Conservation (phyloP, 2,113 vertebrate species). For the Chionis minor region DNA sequence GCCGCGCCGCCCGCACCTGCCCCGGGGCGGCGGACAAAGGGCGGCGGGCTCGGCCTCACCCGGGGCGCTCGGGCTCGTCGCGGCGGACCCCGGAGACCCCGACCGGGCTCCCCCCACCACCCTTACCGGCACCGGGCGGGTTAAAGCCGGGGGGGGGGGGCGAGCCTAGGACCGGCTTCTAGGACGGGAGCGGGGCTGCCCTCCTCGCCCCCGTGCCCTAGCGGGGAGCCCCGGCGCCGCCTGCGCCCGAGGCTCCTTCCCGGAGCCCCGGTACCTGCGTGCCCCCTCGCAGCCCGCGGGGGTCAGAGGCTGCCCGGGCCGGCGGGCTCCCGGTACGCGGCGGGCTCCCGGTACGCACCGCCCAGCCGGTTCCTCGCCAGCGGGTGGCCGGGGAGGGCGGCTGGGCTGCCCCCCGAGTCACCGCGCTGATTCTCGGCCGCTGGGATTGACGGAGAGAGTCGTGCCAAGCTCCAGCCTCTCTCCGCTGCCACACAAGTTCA, state of each 20-base stretch:
- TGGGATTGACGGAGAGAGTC: not conserved
- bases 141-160: not conserved
- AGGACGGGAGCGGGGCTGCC: not conserved
- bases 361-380: not conserved
- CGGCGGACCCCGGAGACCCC: not conserved
- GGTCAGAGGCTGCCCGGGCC: not conserved
- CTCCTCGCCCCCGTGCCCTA: not conserved
- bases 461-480: not conserved
- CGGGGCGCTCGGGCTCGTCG: not conserved
- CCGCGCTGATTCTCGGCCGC: not conserved
- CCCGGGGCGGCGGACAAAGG: not conserved
- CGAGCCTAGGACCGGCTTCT: not conserved
- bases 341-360: not conserved
- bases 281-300: not conserved
- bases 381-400: not conserved
- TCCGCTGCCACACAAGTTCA: not conserved
- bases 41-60: not conserved
- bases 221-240: not conserved
- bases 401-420: not conserved
- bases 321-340: too few species aligned
- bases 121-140: not conserved
- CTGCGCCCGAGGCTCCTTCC: not conserved
- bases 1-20: slow-evolving; percentile 21
- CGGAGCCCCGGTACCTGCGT: not conserved
- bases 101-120: too few species aligned